Evolutionary conservation across 2,797 vertebrate species (phyloP).

Genomic region (Pempheris klunzingeri): DNA sequence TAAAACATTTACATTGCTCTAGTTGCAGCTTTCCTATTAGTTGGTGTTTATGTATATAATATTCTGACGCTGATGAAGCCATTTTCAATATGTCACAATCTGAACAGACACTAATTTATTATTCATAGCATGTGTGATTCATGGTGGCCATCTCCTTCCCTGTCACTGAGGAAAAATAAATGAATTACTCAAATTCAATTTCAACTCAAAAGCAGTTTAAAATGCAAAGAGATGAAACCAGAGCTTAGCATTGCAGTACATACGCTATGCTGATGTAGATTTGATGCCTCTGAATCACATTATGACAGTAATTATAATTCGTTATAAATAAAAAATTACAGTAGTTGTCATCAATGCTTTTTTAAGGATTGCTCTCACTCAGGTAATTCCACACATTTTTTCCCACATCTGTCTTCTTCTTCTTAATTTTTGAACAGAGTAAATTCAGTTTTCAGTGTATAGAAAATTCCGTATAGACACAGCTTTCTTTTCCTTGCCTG

Average conservation of each 20-base stretch:
- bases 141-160: conserved; percentile 22
- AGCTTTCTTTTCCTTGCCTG: accelerated
- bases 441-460: not conserved
- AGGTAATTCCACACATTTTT: not conserved
- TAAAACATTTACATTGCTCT: not conserved
- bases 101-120: conserved; percentile 14
- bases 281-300: not conserved
- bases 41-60: conserved; percentile 6
- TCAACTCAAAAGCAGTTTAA: conserved; percentile 2
- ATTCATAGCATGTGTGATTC: conserved; percentile 49
- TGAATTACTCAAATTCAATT: conserved; percentile 47
- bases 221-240: not conserved
- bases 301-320: not conserved
- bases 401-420: not conserved
- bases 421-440: not conserved
- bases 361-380: not conserved
- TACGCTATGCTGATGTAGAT: not conserved
- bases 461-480: not conserved
- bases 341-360: not conserved
- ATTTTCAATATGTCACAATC: conserved; percentile 25
- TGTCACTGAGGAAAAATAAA: conserved; percentile 20
- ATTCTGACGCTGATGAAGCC: conserved; percentile 25
- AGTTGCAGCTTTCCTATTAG: not conserved
- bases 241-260: not conserved
- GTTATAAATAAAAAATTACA: not conserved